A percentile compares a stretch with the other conserved stretches of the same genome.
phyloP scores from a whole-genome alignment of 2,797 vertebrate species.

The Streptopelia turtur region DNA sequence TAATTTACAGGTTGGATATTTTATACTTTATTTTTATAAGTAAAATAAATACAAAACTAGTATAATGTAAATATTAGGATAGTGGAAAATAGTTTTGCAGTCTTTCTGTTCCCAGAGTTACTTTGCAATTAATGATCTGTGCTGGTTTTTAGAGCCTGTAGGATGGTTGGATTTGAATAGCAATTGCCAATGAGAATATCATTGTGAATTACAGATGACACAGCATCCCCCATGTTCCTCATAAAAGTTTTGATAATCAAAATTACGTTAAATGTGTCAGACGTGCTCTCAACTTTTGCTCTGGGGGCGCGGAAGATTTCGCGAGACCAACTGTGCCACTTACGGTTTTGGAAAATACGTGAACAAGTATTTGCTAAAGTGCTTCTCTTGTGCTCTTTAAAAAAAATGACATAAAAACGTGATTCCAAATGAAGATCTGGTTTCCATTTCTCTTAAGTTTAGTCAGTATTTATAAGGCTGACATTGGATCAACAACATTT shows the following conservation, averaged over 20 bases:
- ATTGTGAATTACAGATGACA: neutral
- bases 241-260: neutral
- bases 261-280: neutral
- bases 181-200: fast-evolving
- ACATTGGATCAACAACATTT: neutral
- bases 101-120: neutral
- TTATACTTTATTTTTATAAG: neutral
- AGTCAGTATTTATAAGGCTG: neutral
- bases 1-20: neutral
- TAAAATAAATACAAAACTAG: neutral
- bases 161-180: neutral
- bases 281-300: too few relatives aligned
- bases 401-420: neutral
- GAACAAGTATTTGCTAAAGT: neutral
- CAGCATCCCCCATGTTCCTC: neutral
- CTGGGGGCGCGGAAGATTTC: neutral
- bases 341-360: fast-evolving
- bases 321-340: too few relatives aligned
- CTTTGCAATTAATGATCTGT: neutral
- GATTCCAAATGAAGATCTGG: neutral
- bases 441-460: neutral
- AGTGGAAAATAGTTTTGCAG: neutral
- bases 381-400: neutral
- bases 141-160: neutral
- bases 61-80: neutral